Evolutionary conservation across 1,140 invertebrate species (phyloP).

Genomic region (Diachasma alloeum): DNA sequence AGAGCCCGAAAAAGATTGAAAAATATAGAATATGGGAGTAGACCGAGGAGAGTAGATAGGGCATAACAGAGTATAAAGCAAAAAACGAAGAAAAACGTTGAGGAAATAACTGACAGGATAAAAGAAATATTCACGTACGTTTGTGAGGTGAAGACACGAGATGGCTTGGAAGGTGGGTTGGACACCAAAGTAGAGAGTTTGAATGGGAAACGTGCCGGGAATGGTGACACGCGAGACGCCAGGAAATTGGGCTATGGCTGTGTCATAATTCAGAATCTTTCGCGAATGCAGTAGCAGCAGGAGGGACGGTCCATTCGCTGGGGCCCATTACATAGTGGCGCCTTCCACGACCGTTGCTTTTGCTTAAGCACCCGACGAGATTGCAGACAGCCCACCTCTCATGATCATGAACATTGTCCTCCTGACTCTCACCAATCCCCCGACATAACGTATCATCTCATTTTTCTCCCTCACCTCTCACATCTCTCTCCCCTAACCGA

Average conservation of each 20-base stretch:
- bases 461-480: neutral
- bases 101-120: neutral
- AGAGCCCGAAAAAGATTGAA: neutral
- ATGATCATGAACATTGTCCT: neutral
- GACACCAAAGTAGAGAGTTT: neutral
- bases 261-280: slow-evolving; percentile 53
- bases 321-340: slow-evolving; percentile 37
- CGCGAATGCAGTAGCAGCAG: neutral
- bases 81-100: neutral
- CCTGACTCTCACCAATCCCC: neutral
- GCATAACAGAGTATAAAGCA: neutral
- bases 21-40: neutral
- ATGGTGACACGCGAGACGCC: slow-evolving; percentile 39
- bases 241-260: slow-evolving; percentile 39
- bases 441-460: neutral
- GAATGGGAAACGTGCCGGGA: slow-evolving; percentile 39
- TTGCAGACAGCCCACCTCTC: neutral
- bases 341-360: slow-evolving; percentile 28
- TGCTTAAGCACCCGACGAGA: slow-evolving; percentile 18
- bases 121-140: slow-evolving; percentile 3
- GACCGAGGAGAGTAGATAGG: neutral
- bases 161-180: neutral
- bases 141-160: neutral
- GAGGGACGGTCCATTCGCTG: slow-evolving; percentile 16
- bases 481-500: neutral